Conservation (phyloP, 2,888 invertebrate species). For the Teleogryllus oceanicus region DNA sequence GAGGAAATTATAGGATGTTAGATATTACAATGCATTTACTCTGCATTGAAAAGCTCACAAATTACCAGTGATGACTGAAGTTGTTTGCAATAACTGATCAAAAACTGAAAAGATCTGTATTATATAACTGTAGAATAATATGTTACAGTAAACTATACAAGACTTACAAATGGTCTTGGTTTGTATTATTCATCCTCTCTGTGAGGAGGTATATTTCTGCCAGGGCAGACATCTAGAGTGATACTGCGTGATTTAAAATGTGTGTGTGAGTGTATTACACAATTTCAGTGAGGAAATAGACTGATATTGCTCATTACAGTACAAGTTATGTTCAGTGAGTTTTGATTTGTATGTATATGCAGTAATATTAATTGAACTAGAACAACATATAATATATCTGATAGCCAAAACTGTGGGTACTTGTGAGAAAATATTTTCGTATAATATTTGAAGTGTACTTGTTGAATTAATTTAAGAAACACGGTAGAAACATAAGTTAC, state of each 20-base stretch:
- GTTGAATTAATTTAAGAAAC: background rate
- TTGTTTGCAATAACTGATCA: background rate
- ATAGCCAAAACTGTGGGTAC: constrained; percentile 10
- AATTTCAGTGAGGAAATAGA: constrained; percentile 2
- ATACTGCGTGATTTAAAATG: background rate
- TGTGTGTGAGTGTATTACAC: background rate
- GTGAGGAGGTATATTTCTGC: too few relatives aligned
- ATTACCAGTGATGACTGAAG: too few relatives aligned
- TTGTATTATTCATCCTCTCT: background rate
- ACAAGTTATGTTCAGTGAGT: constrained; percentile 6
- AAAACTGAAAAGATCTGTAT: background rate
- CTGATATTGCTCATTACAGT: background rate
- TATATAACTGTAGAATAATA: background rate
- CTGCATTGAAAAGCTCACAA: too few relatives aligned
- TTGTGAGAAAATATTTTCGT: constrained; percentile 4
- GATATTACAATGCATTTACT: too few relatives aligned
- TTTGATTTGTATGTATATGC: background rate
- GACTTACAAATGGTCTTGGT: background rate
- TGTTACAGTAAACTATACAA: background rate
- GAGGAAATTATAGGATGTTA: background rate
- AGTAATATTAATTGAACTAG: background rate
- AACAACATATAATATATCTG: background rate
- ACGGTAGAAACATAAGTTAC: background rate
- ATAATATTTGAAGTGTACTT: background rate
- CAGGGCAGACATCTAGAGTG: background rate